Evolutionary conservation across 2,888 invertebrate genomes (phyloP).

Genomic region (Erebia aethiops): DNA sequence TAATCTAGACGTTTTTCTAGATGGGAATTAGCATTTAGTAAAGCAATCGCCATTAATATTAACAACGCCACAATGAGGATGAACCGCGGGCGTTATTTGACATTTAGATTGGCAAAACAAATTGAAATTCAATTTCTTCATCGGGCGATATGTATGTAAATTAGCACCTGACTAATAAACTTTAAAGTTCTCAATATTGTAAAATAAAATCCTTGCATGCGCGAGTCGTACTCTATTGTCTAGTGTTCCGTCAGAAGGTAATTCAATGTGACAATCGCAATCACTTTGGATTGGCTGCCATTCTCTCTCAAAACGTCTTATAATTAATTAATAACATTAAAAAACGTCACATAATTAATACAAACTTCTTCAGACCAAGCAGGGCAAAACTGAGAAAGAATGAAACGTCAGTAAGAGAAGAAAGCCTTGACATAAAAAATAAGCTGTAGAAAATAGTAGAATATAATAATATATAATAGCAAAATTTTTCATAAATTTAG

Average conservation of each 20-base stretch:
- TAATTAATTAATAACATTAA: too few species aligned
- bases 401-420: too few species aligned
- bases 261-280: neutral
- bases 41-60: constrained; percentile 11
- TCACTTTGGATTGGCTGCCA: neutral
- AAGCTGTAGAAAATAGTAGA: too few species aligned
- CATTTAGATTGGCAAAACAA: constrained; percentile 41
- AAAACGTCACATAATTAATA: too few species aligned
- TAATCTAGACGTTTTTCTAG: constrained; percentile 15
- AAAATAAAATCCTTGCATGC: constrained; percentile 3
- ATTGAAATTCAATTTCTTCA: constrained; percentile 36
- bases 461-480: too few species aligned
- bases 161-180: constrained; percentile 31
- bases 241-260: neutral
- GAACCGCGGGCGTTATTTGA: constrained; percentile 18
- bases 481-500: too few species aligned
- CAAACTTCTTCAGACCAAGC: too few species aligned
- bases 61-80: neutral
- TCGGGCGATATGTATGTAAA: constrained; percentile 35
- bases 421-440: too few species aligned
- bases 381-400: too few species aligned
- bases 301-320: too few species aligned
- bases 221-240: neutral
- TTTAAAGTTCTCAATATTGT: constrained; percentile 27
- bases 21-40: neutral